Conservation (phyloP, 2,797 vertebrate species). For the Percopsis omiscomaycus region DNA sequence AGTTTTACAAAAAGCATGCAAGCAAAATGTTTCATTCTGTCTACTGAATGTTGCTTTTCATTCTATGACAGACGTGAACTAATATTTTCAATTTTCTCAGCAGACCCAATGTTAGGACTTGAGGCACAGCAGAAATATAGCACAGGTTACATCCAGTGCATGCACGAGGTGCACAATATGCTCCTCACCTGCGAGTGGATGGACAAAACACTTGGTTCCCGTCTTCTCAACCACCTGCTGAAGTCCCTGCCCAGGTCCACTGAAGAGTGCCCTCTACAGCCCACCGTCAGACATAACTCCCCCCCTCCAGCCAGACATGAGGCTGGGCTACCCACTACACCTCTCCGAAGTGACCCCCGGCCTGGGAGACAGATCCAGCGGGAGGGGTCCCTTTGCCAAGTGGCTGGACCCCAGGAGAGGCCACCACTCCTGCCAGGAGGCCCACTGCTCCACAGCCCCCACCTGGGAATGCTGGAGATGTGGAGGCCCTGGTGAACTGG, state of each 20-base stretch:
- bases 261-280: slow-evolving; percentile 52
- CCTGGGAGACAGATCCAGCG: slow-evolving; percentile 33
- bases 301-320: slow-evolving; percentile 24
- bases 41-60: background rate
- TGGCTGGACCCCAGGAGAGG: slow-evolving; percentile 48
- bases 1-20: too few species aligned
- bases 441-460: slow-evolving; percentile 55
- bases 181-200: slow-evolving; percentile 90
- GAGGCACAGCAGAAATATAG: slow-evolving; percentile 88
- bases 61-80: slow-evolving; percentile 12
- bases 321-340: slow-evolving; percentile 16
- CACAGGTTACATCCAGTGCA: slow-evolving; percentile 90
- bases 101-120: slow-evolving; percentile 76
- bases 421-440: slow-evolving; percentile 33
- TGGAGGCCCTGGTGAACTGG: slow-evolving; percentile 89
- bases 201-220: slow-evolving; percentile 87
- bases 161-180: slow-evolving; percentile 90
- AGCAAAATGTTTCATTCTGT: background rate
- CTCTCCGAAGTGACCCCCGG: slow-evolving; percentile 28
- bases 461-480: slow-evolving; percentile 81
- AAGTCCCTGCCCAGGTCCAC: slow-evolving; percentile 82
- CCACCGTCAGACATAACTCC: slow-evolving; percentile 30
- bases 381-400: slow-evolving; percentile 34
- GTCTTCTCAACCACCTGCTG: slow-evolving; percentile 85
- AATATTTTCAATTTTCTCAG: slow-evolving; percentile 15